Evolutionary conservation across 53 echinoderm and acorn worm genomes (phyloP).

Genomic region (Echinarachnius parma): DNA sequence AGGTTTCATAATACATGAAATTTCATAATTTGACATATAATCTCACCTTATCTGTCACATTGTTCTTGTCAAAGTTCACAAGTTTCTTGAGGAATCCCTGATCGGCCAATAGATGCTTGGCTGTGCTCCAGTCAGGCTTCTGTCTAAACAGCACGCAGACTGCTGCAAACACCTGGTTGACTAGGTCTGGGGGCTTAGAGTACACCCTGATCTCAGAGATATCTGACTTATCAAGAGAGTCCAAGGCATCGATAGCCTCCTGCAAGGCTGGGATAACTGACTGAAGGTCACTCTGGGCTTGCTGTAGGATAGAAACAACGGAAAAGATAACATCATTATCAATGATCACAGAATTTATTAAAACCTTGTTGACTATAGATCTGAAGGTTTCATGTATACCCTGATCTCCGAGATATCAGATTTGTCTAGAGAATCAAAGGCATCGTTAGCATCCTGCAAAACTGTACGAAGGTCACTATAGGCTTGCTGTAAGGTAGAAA

Average conservation of each 20-base stretch:
- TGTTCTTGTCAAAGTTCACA: conserved; percentile 93
- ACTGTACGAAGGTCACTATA: conserved; percentile 86
- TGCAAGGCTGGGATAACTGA: conserved; percentile 96
- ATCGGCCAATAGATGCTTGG: conserved; percentile 89
- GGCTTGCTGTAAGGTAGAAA: conserved; percentile 66
- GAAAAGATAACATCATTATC: too few species aligned
- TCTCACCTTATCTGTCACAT: conserved; percentile 85
- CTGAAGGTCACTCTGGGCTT: conserved; percentile 89
- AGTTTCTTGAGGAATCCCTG: conserved; percentile 86
- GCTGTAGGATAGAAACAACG: conserved; percentile 37
- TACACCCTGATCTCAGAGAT: conserved; percentile 98
- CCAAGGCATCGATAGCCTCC: conserved; percentile 86
- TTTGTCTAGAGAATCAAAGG: conserved; percentile 92
- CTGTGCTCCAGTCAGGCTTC: conserved; percentile 95
- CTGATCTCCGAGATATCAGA: conserved; percentile 98
- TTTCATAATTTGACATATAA: too few species aligned
- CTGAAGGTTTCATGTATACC: conserved; percentile 85
- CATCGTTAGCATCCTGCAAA: conserved; percentile 87
- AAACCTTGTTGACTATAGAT: conserved; percentile 93
- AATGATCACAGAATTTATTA: too few species aligned
- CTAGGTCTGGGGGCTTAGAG: conserved; percentile 82
- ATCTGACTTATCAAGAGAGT: conserved; percentile 90
- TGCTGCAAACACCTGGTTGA: conserved; percentile 95
- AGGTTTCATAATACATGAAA: too few species aligned
- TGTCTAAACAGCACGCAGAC: conserved; percentile 88